Evolutionary conservation across 2,888 invertebrate genomes (phyloP).

Genomic region (Pyrochroa serraticornis): DNA sequence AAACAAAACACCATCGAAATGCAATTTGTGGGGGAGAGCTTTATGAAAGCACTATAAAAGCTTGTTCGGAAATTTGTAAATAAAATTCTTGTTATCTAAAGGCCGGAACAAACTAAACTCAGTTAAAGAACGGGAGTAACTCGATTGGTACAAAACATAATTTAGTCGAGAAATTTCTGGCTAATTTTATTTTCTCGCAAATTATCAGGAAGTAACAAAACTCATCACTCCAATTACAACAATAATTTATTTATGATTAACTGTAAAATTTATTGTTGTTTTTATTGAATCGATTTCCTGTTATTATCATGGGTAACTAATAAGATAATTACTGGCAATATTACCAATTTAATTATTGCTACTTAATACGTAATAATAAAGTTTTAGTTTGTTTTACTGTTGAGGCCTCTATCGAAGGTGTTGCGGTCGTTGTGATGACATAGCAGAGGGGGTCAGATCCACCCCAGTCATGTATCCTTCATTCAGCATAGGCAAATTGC

Average conservation of each 20-base stretch:
- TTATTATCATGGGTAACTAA: too few relatives aligned
- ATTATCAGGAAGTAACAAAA: too few relatives aligned
- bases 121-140: constrained; percentile 16
- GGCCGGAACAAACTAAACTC: constrained; percentile 13
- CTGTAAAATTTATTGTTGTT: too few relatives aligned
- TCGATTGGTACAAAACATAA: constrained; percentile 10
- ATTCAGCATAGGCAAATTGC: constrained; percentile 44
- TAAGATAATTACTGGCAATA: background rate
- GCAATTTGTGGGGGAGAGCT: constrained; percentile 14
- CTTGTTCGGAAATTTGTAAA: constrained; percentile 17
- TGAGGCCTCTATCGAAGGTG: constrained; percentile 28
- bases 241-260: too few relatives aligned
- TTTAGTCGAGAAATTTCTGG: constrained; percentile 7
- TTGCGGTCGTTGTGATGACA: constrained; percentile 32
- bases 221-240: too few relatives aligned
- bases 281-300: too few relatives aligned
- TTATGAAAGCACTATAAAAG: constrained; percentile 17
- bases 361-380: constrained; percentile 32
- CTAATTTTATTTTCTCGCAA: constrained; percentile 10
- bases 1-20: background rate
- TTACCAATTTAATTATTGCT: too few relatives aligned
- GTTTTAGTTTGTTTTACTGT: constrained; percentile 31
- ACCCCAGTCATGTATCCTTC: constrained; percentile 42
- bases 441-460: constrained; percentile 38
- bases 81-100: constrained; percentile 10